Percentiles rank a stretch among this genome's conserved stretches.
These are phyloP conservation scores for Notoglanidium macrostoma DNA, from an alignment of 2,797 vertebrate genomes.

Conservation along the genomic window DNA sequence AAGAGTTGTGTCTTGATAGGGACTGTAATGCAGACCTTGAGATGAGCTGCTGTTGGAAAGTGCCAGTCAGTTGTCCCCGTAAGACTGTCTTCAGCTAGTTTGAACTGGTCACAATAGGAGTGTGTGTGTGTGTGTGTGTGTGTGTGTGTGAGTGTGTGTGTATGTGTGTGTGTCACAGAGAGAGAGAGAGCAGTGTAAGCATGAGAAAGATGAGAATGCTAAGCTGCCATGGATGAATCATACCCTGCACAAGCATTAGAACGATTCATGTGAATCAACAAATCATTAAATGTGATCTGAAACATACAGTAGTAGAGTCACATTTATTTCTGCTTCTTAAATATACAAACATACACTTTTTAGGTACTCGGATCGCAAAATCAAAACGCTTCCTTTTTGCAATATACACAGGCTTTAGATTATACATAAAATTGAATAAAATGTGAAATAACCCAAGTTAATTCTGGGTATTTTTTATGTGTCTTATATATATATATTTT, in stretches of 20 bases:
- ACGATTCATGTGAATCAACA: constrained; percentile 74
- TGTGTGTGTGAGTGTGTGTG: constrained; percentile 45
- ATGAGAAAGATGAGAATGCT: constrained; percentile 49
- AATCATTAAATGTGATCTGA: constrained; percentile 81
- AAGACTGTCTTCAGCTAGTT: constrained; percentile 63
- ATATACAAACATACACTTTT: not conserved
- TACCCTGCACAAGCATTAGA: constrained; percentile 71
- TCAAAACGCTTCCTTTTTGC: not conserved
- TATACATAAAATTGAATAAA: not conserved
- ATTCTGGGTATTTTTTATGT: not conserved
- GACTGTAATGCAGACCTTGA: constrained; percentile 24
- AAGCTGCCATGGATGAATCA: constrained; percentile 61
- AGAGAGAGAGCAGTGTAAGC: constrained; percentile 16
- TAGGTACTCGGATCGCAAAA: not conserved
- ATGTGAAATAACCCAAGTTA: not conserved
- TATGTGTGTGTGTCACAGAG: constrained; percentile 24
- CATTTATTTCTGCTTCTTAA: constrained; percentile 32
- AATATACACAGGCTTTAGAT: constrained; percentile 14
- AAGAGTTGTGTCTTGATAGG: constrained; percentile 54
- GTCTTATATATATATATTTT: not conserved
- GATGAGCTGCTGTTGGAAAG: constrained; percentile 49
- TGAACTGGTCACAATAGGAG: constrained; percentile 48
- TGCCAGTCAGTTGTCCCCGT: constrained; percentile 52
- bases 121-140: constrained; percentile 29
- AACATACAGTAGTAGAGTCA: constrained; percentile 56